Evolutionary conservation across 2,888 invertebrate genomes (phyloP), one percentile per base, ranked within the genome.

Genomic region (Agrypnus murinus): DNA sequence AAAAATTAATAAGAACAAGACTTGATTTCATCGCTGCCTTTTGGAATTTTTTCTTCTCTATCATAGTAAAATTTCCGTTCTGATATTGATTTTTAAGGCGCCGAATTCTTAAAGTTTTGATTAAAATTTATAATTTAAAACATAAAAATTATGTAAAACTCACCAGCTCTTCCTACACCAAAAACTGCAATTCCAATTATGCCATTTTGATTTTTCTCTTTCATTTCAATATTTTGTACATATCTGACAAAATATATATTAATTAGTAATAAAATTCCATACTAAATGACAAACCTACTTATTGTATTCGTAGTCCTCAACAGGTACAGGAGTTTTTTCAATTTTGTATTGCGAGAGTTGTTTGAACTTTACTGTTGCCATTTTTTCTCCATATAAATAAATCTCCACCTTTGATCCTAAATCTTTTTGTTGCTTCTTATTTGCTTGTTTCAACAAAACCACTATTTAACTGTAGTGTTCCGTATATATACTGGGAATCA

Each of bases 111-210:
- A n/a, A n/a, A n/a, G n/a, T n/a, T n/a, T 43, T 43, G 7, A 43
- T 7, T 43, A 1, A 15, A 43, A 9, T 6, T 12, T 12, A 43
- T n/a, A 14, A 14, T n/a, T 14, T 68, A 55, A 12, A 32, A 15
- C 1, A 10, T 36, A 58, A 25, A 25, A 25, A 25, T 25, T 3
- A 25, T 3, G 25, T 5, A 25, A 25, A 25, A 25, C 69, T 74
- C 69, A 78, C 77, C 90, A 1, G 90, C 90, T 32, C 90, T 87
- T 0, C 90, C 90, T 1, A 89, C 81, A 0, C 90, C 90, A 74
- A 90, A 90, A 17, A 90, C 81, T 3, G 90, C 90, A 0, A 87
- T 80, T 2, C 86, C 86, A 1, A 89, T 77, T 0, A 85, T 83
- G 1, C 81, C 72, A 0, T 80, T 81, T 1, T 78, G 80, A 0